Conservation (phyloP, 2,113 vertebrate genomes). For the Albula goreensis region DNA sequence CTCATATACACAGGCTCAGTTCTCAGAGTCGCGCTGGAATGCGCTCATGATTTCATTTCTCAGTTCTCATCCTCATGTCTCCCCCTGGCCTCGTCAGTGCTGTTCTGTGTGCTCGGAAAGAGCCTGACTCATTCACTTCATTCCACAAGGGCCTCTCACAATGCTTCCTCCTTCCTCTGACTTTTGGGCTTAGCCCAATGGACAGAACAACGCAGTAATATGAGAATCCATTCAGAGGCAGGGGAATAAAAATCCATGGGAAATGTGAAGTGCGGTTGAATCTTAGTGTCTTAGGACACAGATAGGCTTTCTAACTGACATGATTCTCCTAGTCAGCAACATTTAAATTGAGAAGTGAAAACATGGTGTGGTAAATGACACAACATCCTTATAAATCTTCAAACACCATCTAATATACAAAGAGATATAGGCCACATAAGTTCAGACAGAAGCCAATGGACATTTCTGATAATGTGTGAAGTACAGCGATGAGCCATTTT, state of each 20-base stretch:
- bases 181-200: not conserved
- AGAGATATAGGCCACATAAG: not conserved
- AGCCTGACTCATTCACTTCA: constrained; percentile 12
- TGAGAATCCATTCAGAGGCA: not conserved
- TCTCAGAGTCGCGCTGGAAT: constrained; percentile 45
- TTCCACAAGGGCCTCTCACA: constrained; percentile 18
- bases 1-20: constrained; percentile 50
- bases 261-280: not conserved
- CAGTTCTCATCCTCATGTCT: constrained; percentile 31
- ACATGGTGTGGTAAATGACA: not conserved
- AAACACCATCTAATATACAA: not conserved
- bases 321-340: not conserved
- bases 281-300: not conserved
- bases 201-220: not conserved
- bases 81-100: constrained; percentile 34
- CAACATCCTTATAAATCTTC: not conserved
- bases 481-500: not conserved
- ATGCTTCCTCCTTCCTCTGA: constrained; percentile 6
- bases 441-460: not conserved
- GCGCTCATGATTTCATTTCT: constrained; percentile 37
- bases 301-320: not conserved
- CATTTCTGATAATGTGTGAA: not conserved
- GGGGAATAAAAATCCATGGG: not conserved
- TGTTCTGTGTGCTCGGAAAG: constrained; percentile 27
- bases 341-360: not conserved